Base-by-base conservation (phyloP, 2,113 vertebrate genomes). In the Circaetus cinerascens region DNA sequence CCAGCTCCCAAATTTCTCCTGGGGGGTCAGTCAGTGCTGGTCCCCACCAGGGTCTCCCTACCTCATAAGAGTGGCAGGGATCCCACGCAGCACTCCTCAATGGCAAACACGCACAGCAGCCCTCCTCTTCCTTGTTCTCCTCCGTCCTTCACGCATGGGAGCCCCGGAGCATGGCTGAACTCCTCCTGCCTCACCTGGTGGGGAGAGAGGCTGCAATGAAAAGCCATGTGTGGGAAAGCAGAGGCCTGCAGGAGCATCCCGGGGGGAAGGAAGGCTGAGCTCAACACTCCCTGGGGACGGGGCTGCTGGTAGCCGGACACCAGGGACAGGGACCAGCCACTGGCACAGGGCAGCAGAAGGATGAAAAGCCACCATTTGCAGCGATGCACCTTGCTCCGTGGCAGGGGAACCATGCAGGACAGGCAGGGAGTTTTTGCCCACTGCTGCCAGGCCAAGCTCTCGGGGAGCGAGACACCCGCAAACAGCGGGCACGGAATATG, bases 21-120 rank as follows among this genome's bases (percentile, higher is more conserved):
- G 38, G 8, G 14, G 15, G 23, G 9, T 79, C 53, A 60, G 48
- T 30, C 40, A 74, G 45, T 26, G 21, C n/a, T 2, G 3, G 30
- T 34, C 36, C 26, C 40, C 6, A 1, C 3, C 1, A 7, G 15
- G 7, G 25, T 25, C 7, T 75, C 34, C 62, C 55, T 74, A 96
- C 96, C 96, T 96, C 96, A 96, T 96, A 96, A 69, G 93, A 88
- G 53, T 88, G 77, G 43, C 57, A 29, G 74, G 21, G 90, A 85
- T 85, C 69, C 87, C 19, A 5, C 1, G 2, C 69, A 60, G 80
- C 0, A 2, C 0, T 13, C 41, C 78, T n/a, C 1, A 7, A 67
- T 1, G 30, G 40, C 57, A 69, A 95, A 83, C 57, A 19, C 63
- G 15, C 1, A 3, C 0, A 0, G 43, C 13, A 22, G 76, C 79